Evolutionary conservation across 2,888 invertebrate species (phyloP), one percentile per base, ranked within the genome.

Genomic region (Cephus rjabovi): DNA sequence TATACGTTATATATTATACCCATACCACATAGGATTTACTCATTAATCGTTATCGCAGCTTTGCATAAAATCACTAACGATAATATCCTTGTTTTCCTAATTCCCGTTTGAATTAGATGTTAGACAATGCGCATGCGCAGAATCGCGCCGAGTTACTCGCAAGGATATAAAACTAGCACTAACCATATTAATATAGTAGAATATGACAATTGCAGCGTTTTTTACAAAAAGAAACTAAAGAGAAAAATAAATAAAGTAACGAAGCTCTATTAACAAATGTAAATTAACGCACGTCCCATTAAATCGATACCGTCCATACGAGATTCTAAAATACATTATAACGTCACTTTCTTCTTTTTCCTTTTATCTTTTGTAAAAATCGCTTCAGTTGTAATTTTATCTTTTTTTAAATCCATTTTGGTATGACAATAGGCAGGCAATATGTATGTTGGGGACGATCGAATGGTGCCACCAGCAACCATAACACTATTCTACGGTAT

Each of bases 401-500:
- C 40, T 79, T 81, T 74, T 76, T 71, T 76, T 76, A 73, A 74
- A 69, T 76, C 56, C 56, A 56, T 71, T 34, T 75, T 78, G 78
- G 71, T 75, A 75, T 73, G 78, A 76, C 70, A 75, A 78, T 71
- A 77, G 76, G 86, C 85, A 85, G 85, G 86, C 81, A 86, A 84
- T 86, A 86, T 86, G 86, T 86, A 86, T 86, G 86, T 86, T 85
- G 83, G 86, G 86, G 86, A 86, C 86, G 86, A 86, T 86, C 79
- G 34, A 76, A 82, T 86, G 86, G 86, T 82, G 83, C 86, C 80
- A 83, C 80, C 82, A 84, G 88, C 87, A 85, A 85, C 88, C 88
- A 85, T 87, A 83, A 85, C 79, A 83, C 82, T 87, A 85, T 83
- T 83, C 84, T 87, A 87, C 85, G 82, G 83, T 84, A 83, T 83